Evolutionary conservation across 2,888 invertebrate genomes (phyloP).

Genomic region (Heliconius aoede): DNA sequence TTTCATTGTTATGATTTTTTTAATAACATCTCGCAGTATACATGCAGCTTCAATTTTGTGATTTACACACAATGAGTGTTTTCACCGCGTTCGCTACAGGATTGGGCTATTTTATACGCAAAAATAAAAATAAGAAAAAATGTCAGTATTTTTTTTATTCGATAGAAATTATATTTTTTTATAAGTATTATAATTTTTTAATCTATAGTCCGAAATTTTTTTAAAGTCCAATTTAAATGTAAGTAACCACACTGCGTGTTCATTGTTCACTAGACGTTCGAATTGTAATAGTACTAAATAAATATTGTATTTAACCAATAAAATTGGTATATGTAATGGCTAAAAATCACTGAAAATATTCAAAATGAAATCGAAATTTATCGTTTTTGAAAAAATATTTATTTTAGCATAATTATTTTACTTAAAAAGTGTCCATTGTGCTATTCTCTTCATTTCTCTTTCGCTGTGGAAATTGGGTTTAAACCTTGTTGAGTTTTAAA

Average conservation of each 20-base stretch:
- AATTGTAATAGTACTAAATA: background rate
- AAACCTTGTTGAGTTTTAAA: no score
- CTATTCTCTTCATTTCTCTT: no score
- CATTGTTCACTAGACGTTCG: slow-evolving; percentile 42
- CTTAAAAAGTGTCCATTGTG: no score
- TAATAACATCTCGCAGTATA: no score
- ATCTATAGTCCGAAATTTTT: no score
- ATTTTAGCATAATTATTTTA: no score
- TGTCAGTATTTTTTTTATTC: background rate
- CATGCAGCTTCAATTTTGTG: background rate
- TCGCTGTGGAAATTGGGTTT: no score
- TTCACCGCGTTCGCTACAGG: background rate
- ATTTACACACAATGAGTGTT: background rate
- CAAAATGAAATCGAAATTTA: no score
- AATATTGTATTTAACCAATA: slow-evolving; percentile 25
- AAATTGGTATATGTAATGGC: slow-evolving; percentile 29
- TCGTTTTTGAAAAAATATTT: background rate
- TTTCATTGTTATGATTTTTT: no score
- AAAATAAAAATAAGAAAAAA: background rate
- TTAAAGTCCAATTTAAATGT: slow-evolving; percentile 25
- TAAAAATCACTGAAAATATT: slow-evolving; percentile 23
- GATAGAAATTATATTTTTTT: background rate
- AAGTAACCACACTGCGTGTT: slow-evolving; percentile 47
- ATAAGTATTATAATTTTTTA: no score
- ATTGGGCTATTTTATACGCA: background rate